Conservation (phyloP, 2,113 vertebrate genomes). For the Poicephalus gulielmi region DNA sequence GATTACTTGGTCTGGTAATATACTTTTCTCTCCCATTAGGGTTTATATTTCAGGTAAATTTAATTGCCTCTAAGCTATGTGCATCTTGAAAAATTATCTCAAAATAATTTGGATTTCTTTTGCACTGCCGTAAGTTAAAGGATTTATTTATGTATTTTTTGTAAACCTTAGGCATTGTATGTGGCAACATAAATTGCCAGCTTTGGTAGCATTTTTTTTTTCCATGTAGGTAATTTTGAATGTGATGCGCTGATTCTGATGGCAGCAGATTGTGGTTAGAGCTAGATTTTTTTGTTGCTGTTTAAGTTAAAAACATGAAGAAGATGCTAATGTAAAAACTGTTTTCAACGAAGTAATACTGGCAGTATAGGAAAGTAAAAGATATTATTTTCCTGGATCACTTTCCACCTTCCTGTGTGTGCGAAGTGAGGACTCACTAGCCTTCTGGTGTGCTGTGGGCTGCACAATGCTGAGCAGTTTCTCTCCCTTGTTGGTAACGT, state of each 20-base stretch:
- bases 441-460: neutral
- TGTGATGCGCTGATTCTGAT: neutral
- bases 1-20: constrained; percentile 29
- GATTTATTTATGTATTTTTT: neutral
- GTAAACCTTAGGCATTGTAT: neutral
- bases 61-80: neutral
- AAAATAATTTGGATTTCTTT: constrained; percentile 6
- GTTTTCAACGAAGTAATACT: neutral
- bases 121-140: neutral
- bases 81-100: neutral
- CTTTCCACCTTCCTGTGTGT: neutral
- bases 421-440: neutral
- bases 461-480: neutral
- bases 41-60: constrained; percentile 23
- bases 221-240: neutral
- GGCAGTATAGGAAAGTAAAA: neutral
- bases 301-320: neutral
- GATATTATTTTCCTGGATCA: neutral
- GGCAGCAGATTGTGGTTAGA: neutral
- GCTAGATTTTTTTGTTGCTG: neutral
- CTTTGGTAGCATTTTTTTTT: neutral
- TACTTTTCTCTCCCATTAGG: neutral
- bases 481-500: neutral
- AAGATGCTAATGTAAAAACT: neutral
- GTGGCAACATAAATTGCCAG: neutral